Percentiles rank a stretch among this genome's conserved stretches.
These are phyloP conservation scores for Ferdinandea cuprea DNA, from an alignment of 2,888 invertebrate genomes.

Conservation along the genomic window DNA sequence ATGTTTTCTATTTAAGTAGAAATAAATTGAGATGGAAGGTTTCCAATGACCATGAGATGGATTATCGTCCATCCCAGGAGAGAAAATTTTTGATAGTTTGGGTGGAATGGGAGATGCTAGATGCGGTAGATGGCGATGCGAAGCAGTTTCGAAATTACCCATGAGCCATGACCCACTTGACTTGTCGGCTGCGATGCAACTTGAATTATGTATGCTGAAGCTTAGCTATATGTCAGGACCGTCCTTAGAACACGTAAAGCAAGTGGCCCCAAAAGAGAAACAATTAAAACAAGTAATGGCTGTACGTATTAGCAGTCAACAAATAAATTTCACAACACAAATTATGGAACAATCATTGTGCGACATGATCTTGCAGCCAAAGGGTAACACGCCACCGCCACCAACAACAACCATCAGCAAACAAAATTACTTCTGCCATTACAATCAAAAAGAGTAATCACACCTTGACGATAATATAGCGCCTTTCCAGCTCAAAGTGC, in stretches of 20 bases:
- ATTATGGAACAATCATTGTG: slow-evolving; percentile 6
- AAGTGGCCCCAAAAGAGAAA: too few species aligned
- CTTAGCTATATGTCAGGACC: background rate
- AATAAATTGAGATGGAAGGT: slow-evolving; percentile 28
- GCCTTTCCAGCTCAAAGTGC: slow-evolving; percentile 22
- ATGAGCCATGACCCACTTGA: slow-evolving; percentile 30
- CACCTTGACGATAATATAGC: slow-evolving; percentile 56
- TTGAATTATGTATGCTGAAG: background rate
- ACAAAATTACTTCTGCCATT: slow-evolving; percentile 52
- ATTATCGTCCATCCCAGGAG: slow-evolving; percentile 1
- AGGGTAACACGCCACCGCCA: slow-evolving; percentile 35
- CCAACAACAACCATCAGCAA: slow-evolving; percentile 1
- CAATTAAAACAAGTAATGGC: too few species aligned
- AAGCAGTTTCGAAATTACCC: slow-evolving; percentile 1
- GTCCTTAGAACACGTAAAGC: too few species aligned
- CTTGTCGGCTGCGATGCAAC: background rate
- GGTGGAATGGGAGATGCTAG: too few species aligned
- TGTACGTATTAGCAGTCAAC: too few species aligned
- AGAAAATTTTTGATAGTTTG: too few species aligned
- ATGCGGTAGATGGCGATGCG: background rate
- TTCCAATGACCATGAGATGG: slow-evolving; percentile 27
- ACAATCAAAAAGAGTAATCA: slow-evolving; percentile 52
- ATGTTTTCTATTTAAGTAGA: slow-evolving; percentile 8
- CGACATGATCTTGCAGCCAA: slow-evolving; percentile 18
- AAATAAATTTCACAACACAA: too few species aligned